Conservation (phyloP, 2,113 vertebrate genomes). For the Cavia porcellus region DNA sequence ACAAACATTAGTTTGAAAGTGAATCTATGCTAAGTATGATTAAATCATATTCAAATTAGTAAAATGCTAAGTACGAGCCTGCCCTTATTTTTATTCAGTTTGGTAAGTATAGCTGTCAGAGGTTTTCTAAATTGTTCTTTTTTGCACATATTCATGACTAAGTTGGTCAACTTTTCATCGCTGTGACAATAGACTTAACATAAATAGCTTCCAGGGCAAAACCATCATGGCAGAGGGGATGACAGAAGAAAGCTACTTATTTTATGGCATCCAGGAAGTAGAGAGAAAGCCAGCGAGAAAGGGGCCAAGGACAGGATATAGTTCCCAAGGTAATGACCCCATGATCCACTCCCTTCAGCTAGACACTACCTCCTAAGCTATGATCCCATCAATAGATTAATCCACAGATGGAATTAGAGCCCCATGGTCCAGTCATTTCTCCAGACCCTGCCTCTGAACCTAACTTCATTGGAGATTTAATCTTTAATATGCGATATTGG, state of each 20-base stretch:
- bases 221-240: neutral
- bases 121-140: slow-evolving; percentile 10
- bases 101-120: neutral
- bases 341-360: neutral
- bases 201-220: neutral
- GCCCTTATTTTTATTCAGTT: neutral
- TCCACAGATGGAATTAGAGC: neutral
- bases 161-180: neutral
- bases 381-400: neutral
- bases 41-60: slow-evolving; percentile 58
- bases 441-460: neutral
- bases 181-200: neutral
- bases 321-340: neutral
- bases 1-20: slow-evolving; percentile 77
- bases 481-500: neutral
- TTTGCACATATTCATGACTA: neutral
- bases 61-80: neutral
- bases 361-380: neutral
- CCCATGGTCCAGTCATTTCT: neutral
- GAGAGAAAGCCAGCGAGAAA: neutral
- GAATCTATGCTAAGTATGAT: slow-evolving; percentile 65
- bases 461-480: neutral
- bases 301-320: neutral
- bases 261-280: neutral
- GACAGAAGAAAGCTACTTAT: neutral